A percentile compares a stretch with the other conserved stretches of the same genome.
Conservation (phyloP, 2,888 invertebrate genomes). For the Eremobia ochroleuca region DNA sequence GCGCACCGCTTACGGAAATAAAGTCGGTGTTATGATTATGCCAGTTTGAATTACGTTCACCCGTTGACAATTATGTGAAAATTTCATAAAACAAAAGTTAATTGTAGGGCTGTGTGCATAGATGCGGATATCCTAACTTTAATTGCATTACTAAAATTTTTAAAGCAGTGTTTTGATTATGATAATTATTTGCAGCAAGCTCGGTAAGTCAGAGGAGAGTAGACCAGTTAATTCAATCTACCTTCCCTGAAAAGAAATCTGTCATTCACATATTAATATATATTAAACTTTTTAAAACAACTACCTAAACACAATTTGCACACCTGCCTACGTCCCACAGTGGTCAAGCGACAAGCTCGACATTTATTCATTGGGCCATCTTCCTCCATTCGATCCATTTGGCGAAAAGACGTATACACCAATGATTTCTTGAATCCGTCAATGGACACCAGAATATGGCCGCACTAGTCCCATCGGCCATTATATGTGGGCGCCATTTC, state of each 20-base stretch:
- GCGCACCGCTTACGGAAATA: constrained; percentile 60
- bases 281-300: neutral
- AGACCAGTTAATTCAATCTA: neutral
- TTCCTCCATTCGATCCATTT: constrained; percentile 3
- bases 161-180: neutral
- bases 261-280: neutral
- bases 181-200: neutral
- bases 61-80: constrained; percentile 65
- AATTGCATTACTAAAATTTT: constrained; percentile 29
- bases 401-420: constrained; percentile 20
- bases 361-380: constrained; percentile 16
- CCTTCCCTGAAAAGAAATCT: neutral
- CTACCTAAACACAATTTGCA: neutral
- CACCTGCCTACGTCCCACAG: too few relatives aligned
- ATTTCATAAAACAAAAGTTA: constrained; percentile 64
- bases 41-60: constrained; percentile 64
- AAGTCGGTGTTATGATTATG: constrained; percentile 57
- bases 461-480: constrained; percentile 11
- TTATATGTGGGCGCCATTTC: constrained; percentile 40
- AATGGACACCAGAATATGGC: constrained; percentile 29
- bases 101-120: constrained; percentile 53
- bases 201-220: neutral
- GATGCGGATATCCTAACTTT: constrained; percentile 15
- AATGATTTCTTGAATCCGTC: constrained; percentile 31
- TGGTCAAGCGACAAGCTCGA: neutral